Evolutionary conservation across 2,797 vertebrate genomes (phyloP).

Genomic region (Tragopan temminckii): DNA sequence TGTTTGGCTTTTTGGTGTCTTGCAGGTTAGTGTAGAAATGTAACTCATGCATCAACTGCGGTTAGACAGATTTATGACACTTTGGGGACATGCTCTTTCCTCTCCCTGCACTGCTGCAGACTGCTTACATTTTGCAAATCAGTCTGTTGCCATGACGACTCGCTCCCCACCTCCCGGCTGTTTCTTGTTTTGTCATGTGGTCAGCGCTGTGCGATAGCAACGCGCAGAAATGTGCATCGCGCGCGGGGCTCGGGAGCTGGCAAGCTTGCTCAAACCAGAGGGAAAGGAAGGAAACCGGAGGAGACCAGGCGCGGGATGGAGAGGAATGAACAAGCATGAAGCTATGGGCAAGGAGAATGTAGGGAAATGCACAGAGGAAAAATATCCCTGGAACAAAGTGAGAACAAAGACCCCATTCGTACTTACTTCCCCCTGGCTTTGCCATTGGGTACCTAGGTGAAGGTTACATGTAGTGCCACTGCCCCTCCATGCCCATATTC

Average conservation of each 20-base stretch:
- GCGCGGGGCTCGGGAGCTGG: slow-evolving; percentile 76
- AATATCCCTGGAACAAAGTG: slow-evolving; percentile 83
- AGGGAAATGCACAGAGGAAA: slow-evolving; percentile 79
- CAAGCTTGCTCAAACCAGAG: slow-evolving; percentile 84
- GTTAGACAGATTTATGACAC: slow-evolving; percentile 98
- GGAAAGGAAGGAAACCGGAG: slow-evolving; percentile 75
- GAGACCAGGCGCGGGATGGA: slow-evolving; percentile 78
- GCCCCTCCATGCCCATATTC: slow-evolving; percentile 99
- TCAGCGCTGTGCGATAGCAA: slow-evolving; percentile 86
- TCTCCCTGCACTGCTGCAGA: slow-evolving; percentile 93
- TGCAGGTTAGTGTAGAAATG: slow-evolving; percentile 94
- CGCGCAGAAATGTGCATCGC: slow-evolving; percentile 75
- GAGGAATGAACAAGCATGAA: slow-evolving; percentile 88
- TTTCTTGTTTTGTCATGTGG: slow-evolving; percentile 89
- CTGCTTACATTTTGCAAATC: slow-evolving; percentile 99
- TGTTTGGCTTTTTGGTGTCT: slow-evolving; percentile 85
- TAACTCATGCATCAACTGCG: slow-evolving; percentile 96
- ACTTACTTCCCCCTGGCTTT: slow-evolving; percentile 99
- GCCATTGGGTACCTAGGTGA: slow-evolving; percentile 93
- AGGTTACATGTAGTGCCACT: slow-evolving; percentile 99
- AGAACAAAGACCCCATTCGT: slow-evolving; percentile 85
- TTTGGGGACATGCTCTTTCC: slow-evolving; percentile 95
- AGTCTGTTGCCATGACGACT: slow-evolving; percentile 97
- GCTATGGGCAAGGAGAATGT: slow-evolving; percentile 87
- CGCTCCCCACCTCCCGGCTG: slow-evolving; percentile 87